Evolutionary conservation across 2,888 invertebrate genomes (phyloP).

Genomic region (Schrankia costaestrigalis): DNA sequence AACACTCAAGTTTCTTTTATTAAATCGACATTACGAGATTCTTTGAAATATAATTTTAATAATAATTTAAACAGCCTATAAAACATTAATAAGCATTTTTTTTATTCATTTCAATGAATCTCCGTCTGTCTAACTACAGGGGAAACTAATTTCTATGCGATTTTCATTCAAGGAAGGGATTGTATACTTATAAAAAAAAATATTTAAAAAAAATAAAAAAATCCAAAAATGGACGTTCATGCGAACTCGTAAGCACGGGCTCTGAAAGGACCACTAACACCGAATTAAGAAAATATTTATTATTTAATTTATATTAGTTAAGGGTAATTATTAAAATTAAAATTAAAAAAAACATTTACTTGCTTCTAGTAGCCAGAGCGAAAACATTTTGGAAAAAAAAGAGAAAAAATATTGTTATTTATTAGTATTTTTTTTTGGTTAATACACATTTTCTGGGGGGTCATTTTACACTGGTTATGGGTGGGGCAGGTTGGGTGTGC

Average conservation of each 20-base stretch:
- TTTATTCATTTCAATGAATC: conserved; percentile 69
- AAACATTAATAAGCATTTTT: conserved; percentile 17
- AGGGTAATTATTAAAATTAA: conserved; percentile 23
- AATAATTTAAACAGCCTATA: conserved; percentile 13
- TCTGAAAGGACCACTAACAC: conserved; percentile 61
- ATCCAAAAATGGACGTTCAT: conserved; percentile 44
- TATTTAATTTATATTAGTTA: no score
- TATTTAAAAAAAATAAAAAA: conserved; percentile 26
- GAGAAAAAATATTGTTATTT: conserved; percentile 44
- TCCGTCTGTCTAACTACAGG: conserved; percentile 67
- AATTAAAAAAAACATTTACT: conserved; percentile 63
- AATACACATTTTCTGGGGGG: neutral
- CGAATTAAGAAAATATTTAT: conserved; percentile 39
- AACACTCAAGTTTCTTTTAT: conserved; percentile 55
- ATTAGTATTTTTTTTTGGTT: conserved; percentile 45
- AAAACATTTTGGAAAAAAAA: conserved; percentile 67
- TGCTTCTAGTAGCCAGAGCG: conserved; percentile 81
- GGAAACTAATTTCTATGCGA: conserved; percentile 65
- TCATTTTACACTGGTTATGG: neutral
- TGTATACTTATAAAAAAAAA: conserved; percentile 26
- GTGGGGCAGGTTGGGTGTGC: no score
- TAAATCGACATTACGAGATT: conserved; percentile 53
- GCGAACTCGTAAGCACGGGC: conserved; percentile 64
- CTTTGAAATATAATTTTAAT: conserved; percentile 69
- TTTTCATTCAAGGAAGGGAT: conserved; percentile 63